Evolutionary conservation across 2,797 vertebrate species (phyloP).

Genomic region (Huso huso): DNA sequence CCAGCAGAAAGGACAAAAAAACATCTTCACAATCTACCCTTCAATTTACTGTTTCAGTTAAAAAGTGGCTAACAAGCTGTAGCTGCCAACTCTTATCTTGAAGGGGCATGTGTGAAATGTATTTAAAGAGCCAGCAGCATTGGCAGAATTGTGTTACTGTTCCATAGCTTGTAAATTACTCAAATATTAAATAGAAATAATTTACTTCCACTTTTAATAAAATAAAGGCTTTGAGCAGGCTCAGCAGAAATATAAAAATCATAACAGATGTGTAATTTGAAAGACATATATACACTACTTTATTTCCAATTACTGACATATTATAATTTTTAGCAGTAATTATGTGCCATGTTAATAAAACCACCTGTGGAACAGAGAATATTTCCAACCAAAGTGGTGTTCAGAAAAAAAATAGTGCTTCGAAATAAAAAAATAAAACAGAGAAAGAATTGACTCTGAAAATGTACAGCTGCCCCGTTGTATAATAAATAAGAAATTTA

Average conservation of each 20-base stretch:
- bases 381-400: slow-evolving; percentile 82
- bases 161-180: slow-evolving; percentile 71
- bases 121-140: slow-evolving; percentile 26
- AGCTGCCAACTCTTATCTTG: slow-evolving; percentile 63
- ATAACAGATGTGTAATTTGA: slow-evolving; percentile 67
- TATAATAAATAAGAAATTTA: slow-evolving; percentile 52
- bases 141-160: slow-evolving; percentile 62
- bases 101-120: neutral
- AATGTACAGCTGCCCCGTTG: slow-evolving; percentile 54
- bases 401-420: slow-evolving; percentile 76
- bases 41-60: slow-evolving; percentile 37
- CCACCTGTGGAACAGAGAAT: slow-evolving; percentile 70
- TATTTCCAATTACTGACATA: slow-evolving; percentile 55
- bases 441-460: slow-evolving; percentile 37
- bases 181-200: slow-evolving; percentile 60
- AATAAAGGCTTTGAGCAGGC: slow-evolving; percentile 81
- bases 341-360: slow-evolving; percentile 84
- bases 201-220: slow-evolving; percentile 66
- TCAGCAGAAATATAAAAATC: slow-evolving; percentile 80
- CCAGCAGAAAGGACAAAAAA: too few relatives aligned
- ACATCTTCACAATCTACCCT: slow-evolving; percentile 5
- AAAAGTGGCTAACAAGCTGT: slow-evolving; percentile 65
- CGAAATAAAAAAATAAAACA: slow-evolving; percentile 54
- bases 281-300: slow-evolving; percentile 60
- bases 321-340: slow-evolving; percentile 65